Evolutionary conservation across 2,888 invertebrate genomes (phyloP).

Genomic region (Patella pellucida): DNA sequence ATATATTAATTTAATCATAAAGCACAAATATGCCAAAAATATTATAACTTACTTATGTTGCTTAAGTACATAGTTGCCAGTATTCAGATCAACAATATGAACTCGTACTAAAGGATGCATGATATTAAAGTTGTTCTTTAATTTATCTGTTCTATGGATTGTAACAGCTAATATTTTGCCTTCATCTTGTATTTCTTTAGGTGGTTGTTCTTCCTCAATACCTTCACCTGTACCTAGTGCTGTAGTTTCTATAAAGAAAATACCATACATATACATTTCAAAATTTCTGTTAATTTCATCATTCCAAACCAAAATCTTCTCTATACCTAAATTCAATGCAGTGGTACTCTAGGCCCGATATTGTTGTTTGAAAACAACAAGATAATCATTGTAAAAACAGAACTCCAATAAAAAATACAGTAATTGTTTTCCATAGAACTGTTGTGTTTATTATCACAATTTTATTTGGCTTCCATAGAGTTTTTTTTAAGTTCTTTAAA

Average conservation of each 20-base stretch:
- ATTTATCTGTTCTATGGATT: constrained; percentile 76
- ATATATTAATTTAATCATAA: too few species aligned
- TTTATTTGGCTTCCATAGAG: not conserved
- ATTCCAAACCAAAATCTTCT: too few species aligned
- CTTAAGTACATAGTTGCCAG: constrained; percentile 75
- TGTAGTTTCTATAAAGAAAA: constrained; percentile 9
- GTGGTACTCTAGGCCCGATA: too few species aligned
- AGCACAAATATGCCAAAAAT: not conserved
- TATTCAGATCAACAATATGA: constrained; percentile 75
- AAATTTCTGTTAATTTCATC: not conserved
- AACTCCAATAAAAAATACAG: too few species aligned
- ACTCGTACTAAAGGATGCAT: constrained; percentile 78
- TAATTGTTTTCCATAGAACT: too few species aligned
- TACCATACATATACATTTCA: not conserved
- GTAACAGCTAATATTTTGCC: constrained; percentile 73
- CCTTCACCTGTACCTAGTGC: constrained; percentile 22
- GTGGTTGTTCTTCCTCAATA: constrained; percentile 34
- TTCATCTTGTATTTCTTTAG: constrained; percentile 53
- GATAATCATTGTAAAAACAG: too few species aligned
- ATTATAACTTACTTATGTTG: constrained; percentile 69
- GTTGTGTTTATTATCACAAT: too few species aligned
- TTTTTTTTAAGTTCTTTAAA: not conserved
- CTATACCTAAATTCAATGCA: too few species aligned
- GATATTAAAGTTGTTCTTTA: constrained; percentile 76
- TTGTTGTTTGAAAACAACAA: too few species aligned